Conservation (phyloP, 1,140 invertebrate genomes). For the Lordiphosa stackelbergi region DNA sequence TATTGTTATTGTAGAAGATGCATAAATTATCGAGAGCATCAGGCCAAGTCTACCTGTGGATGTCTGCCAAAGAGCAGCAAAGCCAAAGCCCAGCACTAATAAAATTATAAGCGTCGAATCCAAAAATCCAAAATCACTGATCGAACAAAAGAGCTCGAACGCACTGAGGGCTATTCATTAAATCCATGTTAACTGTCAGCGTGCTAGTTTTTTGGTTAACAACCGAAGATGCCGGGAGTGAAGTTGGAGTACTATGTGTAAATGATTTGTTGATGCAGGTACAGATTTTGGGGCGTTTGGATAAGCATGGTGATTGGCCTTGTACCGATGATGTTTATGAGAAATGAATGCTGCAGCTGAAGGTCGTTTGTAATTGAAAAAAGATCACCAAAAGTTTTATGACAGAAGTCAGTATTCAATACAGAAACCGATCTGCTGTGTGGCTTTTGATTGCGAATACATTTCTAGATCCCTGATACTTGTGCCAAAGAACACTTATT, state of each 20-base stretch:
- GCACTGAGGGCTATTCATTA: slow-evolving; percentile 34
- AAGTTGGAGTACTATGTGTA: slow-evolving; percentile 4
- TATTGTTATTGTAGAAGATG: slow-evolving; percentile 33
- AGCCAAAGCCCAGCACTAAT: slow-evolving; percentile 20
- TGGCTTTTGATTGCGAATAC: no score
- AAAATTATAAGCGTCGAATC: slow-evolving; percentile 33
- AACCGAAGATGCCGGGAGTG: slow-evolving; percentile 16
- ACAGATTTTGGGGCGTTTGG: slow-evolving; percentile 23
- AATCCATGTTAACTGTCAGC: slow-evolving; percentile 43
- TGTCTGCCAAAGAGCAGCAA: slow-evolving; percentile 5
- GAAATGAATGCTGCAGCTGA: slow-evolving; percentile 18
- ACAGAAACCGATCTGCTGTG: no score
- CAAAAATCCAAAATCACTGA: slow-evolving; percentile 3
- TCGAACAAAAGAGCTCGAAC: slow-evolving; percentile 22
- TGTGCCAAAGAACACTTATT: no score
- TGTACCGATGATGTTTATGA: slow-evolving; percentile 8
- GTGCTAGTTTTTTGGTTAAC: slow-evolving; percentile 40
- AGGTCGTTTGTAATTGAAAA: slow-evolving; percentile 36
- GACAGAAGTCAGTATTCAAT: not conserved
- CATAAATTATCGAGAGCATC: slow-evolving; percentile 33
- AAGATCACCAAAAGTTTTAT: slow-evolving; percentile 13
- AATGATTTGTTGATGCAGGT: slow-evolving; percentile 18
- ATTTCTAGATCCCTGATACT: no score
- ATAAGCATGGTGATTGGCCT: slow-evolving; percentile 12
- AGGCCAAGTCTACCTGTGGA: slow-evolving; percentile 8